phyloP scores from a whole-genome alignment of 2,797 vertebrate genomes.

The Morus bassanus region DNA sequence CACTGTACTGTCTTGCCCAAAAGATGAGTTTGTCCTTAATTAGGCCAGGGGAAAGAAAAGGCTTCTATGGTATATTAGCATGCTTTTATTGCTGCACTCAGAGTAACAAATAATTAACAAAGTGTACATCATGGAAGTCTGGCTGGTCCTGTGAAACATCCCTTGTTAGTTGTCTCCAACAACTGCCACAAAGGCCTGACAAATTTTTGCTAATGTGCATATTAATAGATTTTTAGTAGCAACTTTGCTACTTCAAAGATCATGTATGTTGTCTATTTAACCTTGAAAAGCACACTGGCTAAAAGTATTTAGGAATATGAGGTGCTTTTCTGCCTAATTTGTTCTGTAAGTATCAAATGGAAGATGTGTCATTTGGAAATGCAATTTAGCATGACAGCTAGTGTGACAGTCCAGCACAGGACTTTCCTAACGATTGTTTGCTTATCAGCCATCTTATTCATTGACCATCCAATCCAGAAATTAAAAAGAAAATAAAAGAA shows the following conservation, averaged over 20 bases:
- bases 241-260: conserved; percentile 58
- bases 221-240: conserved; percentile 61
- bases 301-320: conserved; percentile 53
- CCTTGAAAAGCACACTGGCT: conserved; percentile 54
- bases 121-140: not conserved
- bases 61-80: not conserved
- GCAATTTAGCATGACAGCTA: conserved; percentile 3
- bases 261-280: conserved; percentile 49
- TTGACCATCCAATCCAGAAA: not conserved
- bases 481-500: not conserved
- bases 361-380: conserved; percentile 27
- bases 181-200: conserved; percentile 3
- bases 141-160: conserved; percentile 3
- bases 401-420: not conserved
- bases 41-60: not conserved
- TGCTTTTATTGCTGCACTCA: not conserved
- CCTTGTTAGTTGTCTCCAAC: conserved; percentile 23
- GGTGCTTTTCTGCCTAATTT: conserved; percentile 72
- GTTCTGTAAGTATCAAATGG: conserved; percentile 64
- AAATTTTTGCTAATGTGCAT: conserved; percentile 48
- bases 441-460: not conserved
- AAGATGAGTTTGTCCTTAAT: conserved; percentile 28
- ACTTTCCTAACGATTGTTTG: not conserved
- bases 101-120: conserved; percentile 15
- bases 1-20: not conserved